Conservation (phyloP, 2,113 vertebrate species). For the Equus przewalskii region DNA sequence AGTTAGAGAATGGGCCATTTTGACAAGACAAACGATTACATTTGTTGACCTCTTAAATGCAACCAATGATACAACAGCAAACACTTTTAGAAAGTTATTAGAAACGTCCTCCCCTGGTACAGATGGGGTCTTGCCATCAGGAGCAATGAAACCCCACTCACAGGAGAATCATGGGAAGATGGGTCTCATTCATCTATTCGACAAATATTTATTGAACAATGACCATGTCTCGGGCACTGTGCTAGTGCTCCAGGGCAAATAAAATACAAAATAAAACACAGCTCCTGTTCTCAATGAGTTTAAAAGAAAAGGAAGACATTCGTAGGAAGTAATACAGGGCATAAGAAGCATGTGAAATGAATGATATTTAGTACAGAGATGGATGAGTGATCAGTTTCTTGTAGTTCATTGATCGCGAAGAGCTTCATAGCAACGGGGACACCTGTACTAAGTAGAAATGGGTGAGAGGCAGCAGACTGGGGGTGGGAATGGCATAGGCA, state of each 20-base stretch:
- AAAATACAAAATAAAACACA: not conserved
- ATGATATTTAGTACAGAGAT: not conserved
- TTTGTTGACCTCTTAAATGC: not conserved
- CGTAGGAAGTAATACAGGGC: not conserved
- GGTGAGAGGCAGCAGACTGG: not conserved
- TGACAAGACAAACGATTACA: not conserved
- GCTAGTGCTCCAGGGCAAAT: not conserved
- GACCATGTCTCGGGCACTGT: not conserved
- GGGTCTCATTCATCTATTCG: not conserved
- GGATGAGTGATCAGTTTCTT: not conserved
- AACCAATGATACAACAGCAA: not conserved
- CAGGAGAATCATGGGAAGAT: not conserved
- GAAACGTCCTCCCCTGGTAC: not conserved
- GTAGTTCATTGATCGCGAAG: not conserved
- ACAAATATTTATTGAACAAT: not conserved
- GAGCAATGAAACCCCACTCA: not conserved
- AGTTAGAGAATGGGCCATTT: not conserved
- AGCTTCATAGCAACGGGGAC: not conserved
- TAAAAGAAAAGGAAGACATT: not conserved
- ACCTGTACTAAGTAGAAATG: not conserved
- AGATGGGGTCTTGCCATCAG: not conserved
- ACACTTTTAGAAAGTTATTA: not conserved
- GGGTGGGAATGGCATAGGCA: rapidly evolving
- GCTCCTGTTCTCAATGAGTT: not conserved
- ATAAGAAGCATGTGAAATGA: not conserved